Base-by-base conservation (phyloP, 1,140 invertebrate species). In the Ctenoplectra terminalis region DNA sequence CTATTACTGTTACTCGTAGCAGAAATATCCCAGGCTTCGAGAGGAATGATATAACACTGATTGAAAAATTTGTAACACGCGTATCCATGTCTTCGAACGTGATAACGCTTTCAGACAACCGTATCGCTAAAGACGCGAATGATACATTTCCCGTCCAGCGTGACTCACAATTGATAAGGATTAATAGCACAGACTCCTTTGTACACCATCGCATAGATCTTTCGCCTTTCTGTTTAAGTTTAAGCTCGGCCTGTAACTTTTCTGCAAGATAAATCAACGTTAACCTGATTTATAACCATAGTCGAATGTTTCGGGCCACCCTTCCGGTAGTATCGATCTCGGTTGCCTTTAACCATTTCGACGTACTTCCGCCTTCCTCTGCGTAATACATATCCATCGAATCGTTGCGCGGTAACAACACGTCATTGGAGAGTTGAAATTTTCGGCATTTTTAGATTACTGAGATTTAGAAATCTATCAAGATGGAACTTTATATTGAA, bases 231-330 rank as follows among this genome's bases (percentile, higher is more conserved):
- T 60, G 75, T 37, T 78, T 70, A 70, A 78, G 75, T 69, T 78
- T 48, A 58, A 78, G 54, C 75, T 20, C 29, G 52, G 52, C 23
- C 37, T 69, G 64, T 70, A 70, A 78, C 75, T 78, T 78, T 78
- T 78, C 75, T 78, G 75, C 75, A 78, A 70, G 64, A 70, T 78
- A 78, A 78, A 78, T 78, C 75, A 78, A 70, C 75, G 75, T 70
- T 78, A 78, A 70, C 75, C 54, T 70, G 75, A 78, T 78, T 78
- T 78, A 78, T 70, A 78, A 78, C 66, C 54, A 26, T 60, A 48
- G 75, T 50, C 64, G 66, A 78, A 70, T 78, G 75, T 78, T 78
- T 58, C 66, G 66, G 58, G 20, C 75, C 52, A 40, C 63, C 75
- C 40, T 60, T 70, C 52, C 54, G 64, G 37, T 78, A 13, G 40